phyloP scores from a whole-genome alignment of 2,797 vertebrate species.

The Dendrocincla fuliginosa region DNA sequence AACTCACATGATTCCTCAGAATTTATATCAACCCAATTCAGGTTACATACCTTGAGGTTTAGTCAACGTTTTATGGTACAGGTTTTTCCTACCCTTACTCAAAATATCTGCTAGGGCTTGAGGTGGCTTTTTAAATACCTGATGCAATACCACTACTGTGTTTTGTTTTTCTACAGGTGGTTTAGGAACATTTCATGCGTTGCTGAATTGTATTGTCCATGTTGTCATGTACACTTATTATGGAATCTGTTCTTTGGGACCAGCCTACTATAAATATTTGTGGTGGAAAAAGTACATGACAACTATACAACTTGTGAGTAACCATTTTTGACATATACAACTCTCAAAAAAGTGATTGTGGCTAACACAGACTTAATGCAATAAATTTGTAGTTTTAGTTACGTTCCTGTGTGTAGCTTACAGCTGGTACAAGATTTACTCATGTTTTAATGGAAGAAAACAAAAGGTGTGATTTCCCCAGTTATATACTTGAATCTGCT shows the following conservation, averaged over 20 bases:
- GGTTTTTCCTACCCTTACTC: not conserved
- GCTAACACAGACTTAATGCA: not conserved
- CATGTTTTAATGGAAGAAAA: not conserved
- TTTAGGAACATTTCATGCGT: constrained; percentile 92
- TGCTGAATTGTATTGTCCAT: constrained; percentile 91
- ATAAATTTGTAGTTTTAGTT: not conserved
- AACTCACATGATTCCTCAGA: not conserved
- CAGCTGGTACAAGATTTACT: not conserved
- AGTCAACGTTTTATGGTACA: not conserved
- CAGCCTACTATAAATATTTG: constrained; percentile 89
- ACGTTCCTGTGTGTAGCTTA: not conserved
- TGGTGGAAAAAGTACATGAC: constrained; percentile 99
- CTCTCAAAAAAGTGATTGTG: not conserved
- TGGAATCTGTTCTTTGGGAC: constrained; percentile 91
- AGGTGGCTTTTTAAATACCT: not conserved
- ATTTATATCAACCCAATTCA: not conserved
- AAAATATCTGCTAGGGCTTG: not conserved
- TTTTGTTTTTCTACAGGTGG: constrained; percentile 82
- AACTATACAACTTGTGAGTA: constrained; percentile 91
- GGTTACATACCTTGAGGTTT: not conserved
- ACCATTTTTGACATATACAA: not conserved
- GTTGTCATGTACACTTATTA: constrained; percentile 97
- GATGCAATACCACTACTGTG: not conserved
- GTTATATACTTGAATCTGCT: not conserved
- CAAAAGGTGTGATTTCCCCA: not conserved